Conservation (phyloP, 2,888 invertebrate species). For the Sympetrum striolatum region DNA sequence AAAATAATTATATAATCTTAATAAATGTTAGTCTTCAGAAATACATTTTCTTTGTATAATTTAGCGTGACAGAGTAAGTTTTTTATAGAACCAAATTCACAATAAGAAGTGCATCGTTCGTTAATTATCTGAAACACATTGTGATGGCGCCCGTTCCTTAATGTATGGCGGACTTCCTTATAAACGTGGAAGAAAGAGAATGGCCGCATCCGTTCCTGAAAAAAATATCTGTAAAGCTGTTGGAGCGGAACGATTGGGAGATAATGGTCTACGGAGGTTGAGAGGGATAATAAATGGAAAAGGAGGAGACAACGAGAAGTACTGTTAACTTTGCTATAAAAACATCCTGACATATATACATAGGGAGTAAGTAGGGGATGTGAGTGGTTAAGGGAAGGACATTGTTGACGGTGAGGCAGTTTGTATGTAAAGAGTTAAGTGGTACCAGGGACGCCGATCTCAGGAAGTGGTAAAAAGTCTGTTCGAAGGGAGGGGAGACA, state of each 20-base stretch:
- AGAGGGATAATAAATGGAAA: not conserved
- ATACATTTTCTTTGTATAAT: too few species aligned
- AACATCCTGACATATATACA: not conserved
- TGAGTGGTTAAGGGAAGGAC: not conserved
- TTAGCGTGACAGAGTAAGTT: too few species aligned
- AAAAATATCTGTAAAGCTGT: not conserved
- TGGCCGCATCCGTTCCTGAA: not conserved
- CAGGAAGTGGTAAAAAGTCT: not conserved
- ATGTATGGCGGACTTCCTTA: not conserved
- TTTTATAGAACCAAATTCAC: too few species aligned
- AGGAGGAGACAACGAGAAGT: not conserved
- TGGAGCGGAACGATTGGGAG: not conserved
- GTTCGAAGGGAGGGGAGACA: not conserved
- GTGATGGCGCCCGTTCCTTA: not conserved
- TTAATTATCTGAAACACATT: too few species aligned
- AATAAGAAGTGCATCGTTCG: not conserved
- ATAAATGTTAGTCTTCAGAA: too few species aligned
- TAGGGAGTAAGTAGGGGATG: not conserved
- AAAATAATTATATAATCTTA: too few species aligned
- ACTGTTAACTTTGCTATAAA: not conserved
- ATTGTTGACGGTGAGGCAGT: not conserved
- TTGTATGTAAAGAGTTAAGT: slow-evolving; percentile 18
- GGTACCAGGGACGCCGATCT: not conserved
- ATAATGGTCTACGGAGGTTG: not conserved
- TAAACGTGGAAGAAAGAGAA: not conserved